These are phyloP conservation scores for Tiliacea citrago DNA, from an alignment of 2,888 invertebrate genomes.

Conservation along the genomic window DNA sequence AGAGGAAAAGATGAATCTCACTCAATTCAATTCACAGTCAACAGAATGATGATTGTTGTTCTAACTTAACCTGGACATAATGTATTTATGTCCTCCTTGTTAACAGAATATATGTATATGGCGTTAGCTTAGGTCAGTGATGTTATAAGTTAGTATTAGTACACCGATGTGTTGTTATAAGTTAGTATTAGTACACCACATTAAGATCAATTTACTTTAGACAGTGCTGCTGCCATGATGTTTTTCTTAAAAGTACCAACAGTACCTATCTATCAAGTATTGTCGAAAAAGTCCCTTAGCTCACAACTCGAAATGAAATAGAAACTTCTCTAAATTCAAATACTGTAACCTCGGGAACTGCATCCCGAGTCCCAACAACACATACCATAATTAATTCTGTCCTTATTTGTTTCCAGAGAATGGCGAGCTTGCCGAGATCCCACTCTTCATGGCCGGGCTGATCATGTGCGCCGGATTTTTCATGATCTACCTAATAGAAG, in stretches of 20 bases:
- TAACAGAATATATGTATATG: background rate
- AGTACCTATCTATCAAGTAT: background rate
- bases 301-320: background rate
- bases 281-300: background rate
- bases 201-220: background rate
- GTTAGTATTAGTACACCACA: background rate
- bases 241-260: no score
- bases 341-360: background rate
- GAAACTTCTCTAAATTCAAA: background rate
- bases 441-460: constrained; percentile 93
- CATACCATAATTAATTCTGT: background rate
- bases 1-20: background rate
- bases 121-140: background rate
- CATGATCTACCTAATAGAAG: constrained; percentile 94
- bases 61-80: background rate
- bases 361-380: no score
- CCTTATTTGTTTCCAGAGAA: constrained; percentile 71
- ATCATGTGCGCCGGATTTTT: constrained; percentile 95
- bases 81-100: background rate
- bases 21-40: no score
- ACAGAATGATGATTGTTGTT: background rate
- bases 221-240: background rate
- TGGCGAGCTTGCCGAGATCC: constrained; percentile 88
- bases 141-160: background rate
- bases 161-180: background rate